Evolutionary conservation across 2,797 vertebrate genomes (phyloP).

Genomic region (Meda fulgida): DNA sequence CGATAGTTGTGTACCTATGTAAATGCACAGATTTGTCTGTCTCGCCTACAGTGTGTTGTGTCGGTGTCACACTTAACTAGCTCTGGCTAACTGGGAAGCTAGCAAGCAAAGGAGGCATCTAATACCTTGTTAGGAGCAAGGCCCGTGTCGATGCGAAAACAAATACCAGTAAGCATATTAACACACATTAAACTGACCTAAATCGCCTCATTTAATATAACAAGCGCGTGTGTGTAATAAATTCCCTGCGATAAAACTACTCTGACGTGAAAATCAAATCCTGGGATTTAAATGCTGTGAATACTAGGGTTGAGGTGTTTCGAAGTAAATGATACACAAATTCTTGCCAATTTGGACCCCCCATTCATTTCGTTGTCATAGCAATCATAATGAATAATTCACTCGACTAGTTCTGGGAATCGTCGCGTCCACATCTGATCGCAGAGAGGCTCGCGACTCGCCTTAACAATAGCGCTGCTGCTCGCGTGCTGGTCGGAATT

Average conservation of each 20-base stretch:
- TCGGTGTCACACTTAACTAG: conserved; percentile 56
- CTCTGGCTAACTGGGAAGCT: conserved; percentile 56
- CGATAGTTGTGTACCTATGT: background rate
- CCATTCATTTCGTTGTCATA: background rate
- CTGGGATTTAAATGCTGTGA: background rate
- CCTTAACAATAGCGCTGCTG: conserved; percentile 37
- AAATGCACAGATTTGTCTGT: conserved; percentile 19
- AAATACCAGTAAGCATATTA: background rate
- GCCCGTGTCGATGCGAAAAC: conserved; percentile 43
- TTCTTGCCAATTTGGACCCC: background rate
- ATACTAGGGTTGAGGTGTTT: background rate
- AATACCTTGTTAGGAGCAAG: conserved; percentile 49
- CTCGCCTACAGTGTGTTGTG: conserved; percentile 33
- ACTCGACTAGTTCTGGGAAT: conserved; percentile 8
- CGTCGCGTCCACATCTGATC: background rate
- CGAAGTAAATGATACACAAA: background rate
- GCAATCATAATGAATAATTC: background rate
- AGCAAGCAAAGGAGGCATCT: conserved; percentile 50
- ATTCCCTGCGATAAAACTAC: background rate
- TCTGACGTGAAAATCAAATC: background rate
- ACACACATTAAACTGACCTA: background rate
- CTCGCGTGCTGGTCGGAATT: conserved; percentile 10
- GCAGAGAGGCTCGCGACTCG: background rate
- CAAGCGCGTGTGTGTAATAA: background rate
- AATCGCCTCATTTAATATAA: background rate